These are phyloP conservation scores for Melipona beecheii DNA, from an alignment of 2,888 invertebrate species.

Conservation along the genomic window DNA sequence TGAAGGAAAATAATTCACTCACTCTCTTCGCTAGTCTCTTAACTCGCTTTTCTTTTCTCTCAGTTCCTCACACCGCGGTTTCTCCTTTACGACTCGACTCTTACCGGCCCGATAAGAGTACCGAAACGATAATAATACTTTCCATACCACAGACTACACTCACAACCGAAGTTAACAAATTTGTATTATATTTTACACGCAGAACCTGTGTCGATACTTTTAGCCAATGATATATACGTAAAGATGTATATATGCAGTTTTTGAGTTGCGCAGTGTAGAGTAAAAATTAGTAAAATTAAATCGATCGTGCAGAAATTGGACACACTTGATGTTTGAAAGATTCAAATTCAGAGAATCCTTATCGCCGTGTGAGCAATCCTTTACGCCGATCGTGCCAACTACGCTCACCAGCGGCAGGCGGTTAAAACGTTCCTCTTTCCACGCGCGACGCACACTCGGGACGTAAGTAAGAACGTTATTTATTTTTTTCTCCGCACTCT, in stretches of 20 bases:
- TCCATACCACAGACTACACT: too few species aligned
- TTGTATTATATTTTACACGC: too few species aligned
- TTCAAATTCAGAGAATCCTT: not conserved
- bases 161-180: too few species aligned
- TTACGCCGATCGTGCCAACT: conserved; percentile 67
- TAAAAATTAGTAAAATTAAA: not conserved
- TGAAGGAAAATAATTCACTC: too few species aligned
- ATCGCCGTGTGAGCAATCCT: conserved; percentile 35
- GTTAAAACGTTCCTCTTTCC: conserved; percentile 38
- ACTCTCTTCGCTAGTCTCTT: too few species aligned
- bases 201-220: too few species aligned
- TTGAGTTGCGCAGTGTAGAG: not conserved
- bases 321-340: not conserved
- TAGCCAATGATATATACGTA: not conserved
- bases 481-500: conserved; percentile 2
- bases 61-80: too few species aligned
- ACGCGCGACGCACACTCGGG: conserved; percentile 5
- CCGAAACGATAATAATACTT: too few species aligned
- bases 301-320: not conserved
- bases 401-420: conserved; percentile 54
- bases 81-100: too few species aligned
- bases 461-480: conserved; percentile 3
- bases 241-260: not conserved
- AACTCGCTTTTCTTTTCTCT: too few species aligned
- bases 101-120: too few species aligned